phyloP scores from a whole-genome alignment of 2,888 invertebrate species.

The Mythimna loreyi region DNA sequence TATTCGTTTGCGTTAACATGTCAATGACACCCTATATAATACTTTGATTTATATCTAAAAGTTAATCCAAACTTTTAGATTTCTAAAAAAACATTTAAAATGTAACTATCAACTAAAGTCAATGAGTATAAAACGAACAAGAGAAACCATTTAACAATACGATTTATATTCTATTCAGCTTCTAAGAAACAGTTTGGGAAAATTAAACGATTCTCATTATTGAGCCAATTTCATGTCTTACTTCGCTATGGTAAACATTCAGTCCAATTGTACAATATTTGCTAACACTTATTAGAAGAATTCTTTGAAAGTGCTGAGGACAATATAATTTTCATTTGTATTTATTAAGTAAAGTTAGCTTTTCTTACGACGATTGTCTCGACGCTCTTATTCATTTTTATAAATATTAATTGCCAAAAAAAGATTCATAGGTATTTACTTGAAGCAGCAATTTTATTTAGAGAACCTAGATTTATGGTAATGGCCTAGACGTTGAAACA shows the following conservation, averaged over 20 bases:
- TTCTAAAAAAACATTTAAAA: no score
- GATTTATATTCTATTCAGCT: conserved; percentile 34
- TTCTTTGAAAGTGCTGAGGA: neutral
- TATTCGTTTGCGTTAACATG: no score
- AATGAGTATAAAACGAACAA: conserved; percentile 2
- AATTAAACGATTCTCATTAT: conserved; percentile 15
- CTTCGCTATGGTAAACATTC: conserved; percentile 8
- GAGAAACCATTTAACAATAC: conserved; percentile 13
- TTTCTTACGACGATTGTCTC: neutral
- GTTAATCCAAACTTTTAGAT: no score
- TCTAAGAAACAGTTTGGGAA: neutral
- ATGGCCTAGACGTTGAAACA: no score
- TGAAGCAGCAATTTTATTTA: neutral
- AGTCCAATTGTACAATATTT: conserved; percentile 6
- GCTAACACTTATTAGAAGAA: neutral
- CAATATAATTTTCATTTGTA: neutral
- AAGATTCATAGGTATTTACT: no score
- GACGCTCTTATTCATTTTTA: no score
- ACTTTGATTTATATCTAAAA: no score
- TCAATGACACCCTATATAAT: no score
- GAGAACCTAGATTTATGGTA: no score
- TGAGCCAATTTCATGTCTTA: conserved; percentile 6
- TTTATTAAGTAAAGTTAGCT: neutral
- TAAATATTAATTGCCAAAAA: no score
- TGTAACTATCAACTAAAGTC: no score